phyloP scores from a whole-genome alignment of 2,888 invertebrate species.

The Nomada fabriciana region DNA sequence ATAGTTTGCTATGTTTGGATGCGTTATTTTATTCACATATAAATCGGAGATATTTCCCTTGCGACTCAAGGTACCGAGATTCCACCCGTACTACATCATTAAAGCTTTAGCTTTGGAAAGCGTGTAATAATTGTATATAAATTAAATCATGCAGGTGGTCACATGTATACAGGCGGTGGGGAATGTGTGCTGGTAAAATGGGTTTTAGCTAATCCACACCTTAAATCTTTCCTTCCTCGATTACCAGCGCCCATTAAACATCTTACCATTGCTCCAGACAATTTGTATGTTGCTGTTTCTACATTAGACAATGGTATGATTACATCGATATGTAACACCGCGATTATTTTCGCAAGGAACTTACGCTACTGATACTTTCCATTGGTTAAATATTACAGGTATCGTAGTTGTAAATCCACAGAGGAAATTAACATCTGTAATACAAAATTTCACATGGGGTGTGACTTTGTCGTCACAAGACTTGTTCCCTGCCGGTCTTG shows the following conservation, averaged over 20 bases:
- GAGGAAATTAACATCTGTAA: constrained; percentile 85
- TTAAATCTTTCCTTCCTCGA: constrained; percentile 88
- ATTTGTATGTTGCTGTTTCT: constrained; percentile 88
- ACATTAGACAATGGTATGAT: constrained; percentile 89
- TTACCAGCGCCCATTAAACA: constrained; percentile 89
- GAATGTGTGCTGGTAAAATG: constrained; percentile 93
- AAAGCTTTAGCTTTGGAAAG: background rate
- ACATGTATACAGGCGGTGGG: constrained; percentile 91
- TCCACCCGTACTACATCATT: background rate
- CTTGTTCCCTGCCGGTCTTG: constrained; percentile 86
- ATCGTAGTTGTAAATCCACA: constrained; percentile 86
- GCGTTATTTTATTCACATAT: too few species aligned
- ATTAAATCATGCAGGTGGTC: constrained; percentile 85
- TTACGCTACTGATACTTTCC: constrained; percentile 12
- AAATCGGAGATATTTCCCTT: too few species aligned
- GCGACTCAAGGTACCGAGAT: too few species aligned
- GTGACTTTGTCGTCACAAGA: constrained; percentile 84
- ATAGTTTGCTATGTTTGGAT: too few species aligned
- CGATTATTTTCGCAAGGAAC: background rate
- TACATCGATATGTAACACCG: constrained; percentile 5
- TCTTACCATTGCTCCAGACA: constrained; percentile 87
- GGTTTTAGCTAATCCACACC: constrained; percentile 86
- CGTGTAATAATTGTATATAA: constrained; percentile 1
- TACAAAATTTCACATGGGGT: constrained; percentile 89
- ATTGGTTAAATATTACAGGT: constrained; percentile 73